phyloP scores from a whole-genome alignment of 2,113 vertebrate genomes.

The Xenopus laevis region DNA sequence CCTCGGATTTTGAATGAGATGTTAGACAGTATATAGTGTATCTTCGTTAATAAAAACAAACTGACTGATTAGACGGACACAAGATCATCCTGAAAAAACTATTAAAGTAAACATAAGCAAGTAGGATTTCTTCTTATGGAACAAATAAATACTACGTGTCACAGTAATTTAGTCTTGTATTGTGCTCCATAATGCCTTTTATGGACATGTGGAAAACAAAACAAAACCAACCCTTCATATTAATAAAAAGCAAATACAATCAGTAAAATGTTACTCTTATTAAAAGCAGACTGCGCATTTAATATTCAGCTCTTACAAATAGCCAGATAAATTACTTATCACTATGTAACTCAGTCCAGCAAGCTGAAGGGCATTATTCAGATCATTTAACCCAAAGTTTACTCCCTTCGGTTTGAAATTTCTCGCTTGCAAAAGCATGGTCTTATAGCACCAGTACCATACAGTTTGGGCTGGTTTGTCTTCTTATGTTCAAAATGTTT shows the following conservation, averaged over 20 bases:
- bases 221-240: slow-evolving; percentile 10
- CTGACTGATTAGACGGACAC: too few relatives aligned
- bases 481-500: background rate
- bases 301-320: background rate
- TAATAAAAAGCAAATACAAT: background rate
- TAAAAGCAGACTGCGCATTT: background rate
- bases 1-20: too few relatives aligned
- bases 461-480: background rate
- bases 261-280: background rate
- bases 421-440: too few relatives aligned
- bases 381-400: too few relatives aligned
- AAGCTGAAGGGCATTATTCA: too few relatives aligned
- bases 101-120: too few relatives aligned
- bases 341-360: background rate
- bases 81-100: too few relatives aligned
- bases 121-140: background rate
- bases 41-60: too few relatives aligned
- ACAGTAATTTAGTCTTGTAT: slow-evolving; percentile 30
- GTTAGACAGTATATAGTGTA: too few relatives aligned
- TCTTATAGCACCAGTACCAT: background rate
- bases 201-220: slow-evolving; percentile 1
- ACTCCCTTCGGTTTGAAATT: too few relatives aligned
- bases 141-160: background rate
- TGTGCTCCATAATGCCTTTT: background rate
- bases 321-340: background rate